phyloP scores from a whole-genome alignment of 2,888 invertebrate genomes.

The Phalangium opilio region DNA sequence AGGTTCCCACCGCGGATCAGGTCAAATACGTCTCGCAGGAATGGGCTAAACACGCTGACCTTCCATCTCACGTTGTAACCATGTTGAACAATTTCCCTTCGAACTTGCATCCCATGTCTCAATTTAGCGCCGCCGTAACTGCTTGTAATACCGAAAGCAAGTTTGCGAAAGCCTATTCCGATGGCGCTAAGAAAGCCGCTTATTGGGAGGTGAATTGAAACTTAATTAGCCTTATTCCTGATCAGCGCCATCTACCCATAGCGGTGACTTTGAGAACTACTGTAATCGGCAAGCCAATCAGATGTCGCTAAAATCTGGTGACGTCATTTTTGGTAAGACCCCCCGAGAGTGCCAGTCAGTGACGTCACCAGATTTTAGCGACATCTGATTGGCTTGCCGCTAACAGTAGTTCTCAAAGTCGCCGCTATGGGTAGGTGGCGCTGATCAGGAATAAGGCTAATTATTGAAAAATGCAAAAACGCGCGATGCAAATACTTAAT shows the following conservation, averaged over 20 bases:
- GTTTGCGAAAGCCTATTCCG: slow-evolving; percentile 75
- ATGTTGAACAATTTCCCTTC: slow-evolving; percentile 81
- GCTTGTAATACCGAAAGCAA: slow-evolving; percentile 81
- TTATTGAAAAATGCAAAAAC: neutral
- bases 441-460: no score
- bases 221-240: neutral
- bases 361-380: no score
- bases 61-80: slow-evolving; percentile 82
- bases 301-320: no score
- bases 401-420: no score
- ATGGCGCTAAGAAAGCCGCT: slow-evolving; percentile 70
- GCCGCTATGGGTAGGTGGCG: no score
- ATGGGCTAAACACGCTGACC: slow-evolving; percentile 71
- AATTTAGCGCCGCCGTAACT: slow-evolving; percentile 78
- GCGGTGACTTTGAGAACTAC: no score
- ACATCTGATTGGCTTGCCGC: no score
- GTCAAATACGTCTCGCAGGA: slow-evolving; percentile 53
- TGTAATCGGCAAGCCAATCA: no score
- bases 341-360: no score
- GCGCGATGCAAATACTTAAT: slow-evolving; percentile 6
- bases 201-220: slow-evolving; percentile 60
- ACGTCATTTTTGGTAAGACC: no score
- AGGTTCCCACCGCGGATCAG: slow-evolving; percentile 67
- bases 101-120: slow-evolving; percentile 85
- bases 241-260: no score